These are phyloP conservation scores for Xylocopa sonorina DNA, from an alignment of 1,140 invertebrate species.

Conservation along the genomic window DNA sequence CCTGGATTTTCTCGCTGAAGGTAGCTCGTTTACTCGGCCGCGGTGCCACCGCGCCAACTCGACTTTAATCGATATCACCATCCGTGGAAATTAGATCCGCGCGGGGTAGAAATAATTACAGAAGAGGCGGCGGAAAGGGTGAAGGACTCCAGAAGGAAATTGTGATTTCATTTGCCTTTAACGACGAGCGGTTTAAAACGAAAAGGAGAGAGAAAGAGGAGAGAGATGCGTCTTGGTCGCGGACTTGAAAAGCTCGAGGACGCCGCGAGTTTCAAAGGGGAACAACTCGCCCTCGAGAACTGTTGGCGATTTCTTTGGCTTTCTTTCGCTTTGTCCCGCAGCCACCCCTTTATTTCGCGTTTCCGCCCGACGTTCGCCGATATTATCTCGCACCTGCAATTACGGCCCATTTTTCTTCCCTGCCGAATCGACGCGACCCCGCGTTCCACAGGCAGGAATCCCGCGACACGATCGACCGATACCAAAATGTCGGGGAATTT, in stretches of 20 bases:
- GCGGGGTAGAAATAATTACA: conserved; percentile 37
- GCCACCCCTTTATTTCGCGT: background rate
- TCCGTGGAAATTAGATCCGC: conserved; percentile 29
- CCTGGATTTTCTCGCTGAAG: background rate
- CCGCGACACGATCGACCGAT: background rate
- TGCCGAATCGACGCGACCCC: fast-evolving
- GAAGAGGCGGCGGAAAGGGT: conserved; percentile 6
- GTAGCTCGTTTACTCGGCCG: conserved; percentile 5
- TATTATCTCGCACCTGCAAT: background rate
- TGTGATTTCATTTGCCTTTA: conserved; percentile 44
- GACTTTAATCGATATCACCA: conserved; percentile 47
- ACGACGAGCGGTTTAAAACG: conserved; percentile 18
- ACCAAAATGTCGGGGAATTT: background rate
- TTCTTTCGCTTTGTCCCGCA: background rate
- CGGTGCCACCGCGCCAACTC: background rate
- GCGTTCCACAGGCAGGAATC: background rate
- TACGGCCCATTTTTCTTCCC: background rate
- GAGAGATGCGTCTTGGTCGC: background rate
- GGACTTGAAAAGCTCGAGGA: background rate
- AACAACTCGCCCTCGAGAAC: too few relatives aligned
- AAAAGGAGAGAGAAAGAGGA: background rate
- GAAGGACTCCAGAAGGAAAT: conserved; percentile 18
- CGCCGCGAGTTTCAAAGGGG: background rate
- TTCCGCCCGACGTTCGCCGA: background rate
- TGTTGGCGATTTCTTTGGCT: background rate